phyloP scores from a whole-genome alignment of 2,888 invertebrate species.

The Mesorhabditis sp. region DNA sequence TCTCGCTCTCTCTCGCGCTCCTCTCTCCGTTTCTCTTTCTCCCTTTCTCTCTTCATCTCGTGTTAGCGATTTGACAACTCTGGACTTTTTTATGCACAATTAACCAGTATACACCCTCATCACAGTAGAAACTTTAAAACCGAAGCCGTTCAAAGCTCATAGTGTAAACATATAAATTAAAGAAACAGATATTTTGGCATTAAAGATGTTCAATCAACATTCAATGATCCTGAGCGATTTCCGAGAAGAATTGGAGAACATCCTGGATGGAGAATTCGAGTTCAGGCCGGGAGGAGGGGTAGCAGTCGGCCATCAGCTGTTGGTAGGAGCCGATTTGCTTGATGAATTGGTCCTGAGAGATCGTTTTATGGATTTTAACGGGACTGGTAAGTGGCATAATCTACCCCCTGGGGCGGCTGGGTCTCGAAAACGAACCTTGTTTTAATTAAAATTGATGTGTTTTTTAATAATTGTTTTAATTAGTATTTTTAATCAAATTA shows the following conservation, averaged over 20 bases:
- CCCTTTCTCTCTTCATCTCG: too few relatives aligned
- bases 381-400: too few relatives aligned
- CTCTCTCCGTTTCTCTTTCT: too few relatives aligned
- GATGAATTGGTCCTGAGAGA: slow-evolving; percentile 80
- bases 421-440: too few relatives aligned
- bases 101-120: background rate
- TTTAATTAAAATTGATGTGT: background rate
- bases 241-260: slow-evolving; percentile 91
- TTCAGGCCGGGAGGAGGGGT: slow-evolving; percentile 49
- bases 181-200: background rate
- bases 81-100: too few relatives aligned
- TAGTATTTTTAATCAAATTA: background rate
- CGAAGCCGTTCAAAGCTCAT: too few relatives aligned
- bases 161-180: too few relatives aligned
- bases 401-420: too few relatives aligned
- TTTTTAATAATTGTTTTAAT: background rate
- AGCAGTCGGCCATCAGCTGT: slow-evolving; percentile 66
- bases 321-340: slow-evolving; percentile 89
- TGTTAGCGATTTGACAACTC: too few relatives aligned
- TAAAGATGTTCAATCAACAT: background rate
- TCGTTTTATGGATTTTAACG: background rate
- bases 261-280: slow-evolving; percentile 92
- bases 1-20: too few relatives aligned
- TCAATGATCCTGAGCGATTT: slow-evolving; percentile 89
- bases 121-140: background rate